Base-by-base conservation (phyloP, 2,113 vertebrate species). In the Mionectes macconnelli region DNA sequence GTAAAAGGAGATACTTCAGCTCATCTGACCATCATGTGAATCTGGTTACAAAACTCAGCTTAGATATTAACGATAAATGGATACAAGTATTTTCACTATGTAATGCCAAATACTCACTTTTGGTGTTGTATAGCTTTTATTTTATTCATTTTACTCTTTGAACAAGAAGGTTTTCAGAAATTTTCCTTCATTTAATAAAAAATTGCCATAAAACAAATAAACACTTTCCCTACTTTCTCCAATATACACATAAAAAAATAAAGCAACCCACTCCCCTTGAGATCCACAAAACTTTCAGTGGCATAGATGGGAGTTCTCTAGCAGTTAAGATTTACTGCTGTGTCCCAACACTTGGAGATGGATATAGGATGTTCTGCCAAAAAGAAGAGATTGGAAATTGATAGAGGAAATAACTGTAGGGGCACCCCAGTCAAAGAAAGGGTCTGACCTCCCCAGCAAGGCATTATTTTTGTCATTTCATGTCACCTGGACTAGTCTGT, bases 381-480 rank as follows among this genome's bases (percentile, higher is more conserved):
- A 93, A 94, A 75, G 37, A 94, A 92, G 81, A 96, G 96, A 97
- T 31, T 82, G 77, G 93, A 96, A 96, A 95, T 75, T 90, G 57
- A 69, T 92, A 86, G 78, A 83, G 68, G 60, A 95, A 96, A 94
- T 35, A 42, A 62, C 74, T 95, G 72, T 52, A 96, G 63, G 78
- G 73, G 57, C 89, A 95, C 85, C 94, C 23, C 53, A 95, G 67
- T 81, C 91, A 97, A 96, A 96, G 9, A 42, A 97, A 77, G 22
- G 12, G 42, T 84, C 40, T 96, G 87, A 97, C 95, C 94, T 93
- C 40, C 60, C 56, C 70, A 96, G 87, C 49, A 92, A 92, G 86
- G 47, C 72, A 81, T 95, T 95, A 96, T 96, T 98, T 62, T 97
- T 97, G 95, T 93, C 80, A 86, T 97, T 97, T 96, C 80, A 94